phyloP scores from a whole-genome alignment of 2,888 invertebrate genomes.

The Elmis aenea region DNA sequence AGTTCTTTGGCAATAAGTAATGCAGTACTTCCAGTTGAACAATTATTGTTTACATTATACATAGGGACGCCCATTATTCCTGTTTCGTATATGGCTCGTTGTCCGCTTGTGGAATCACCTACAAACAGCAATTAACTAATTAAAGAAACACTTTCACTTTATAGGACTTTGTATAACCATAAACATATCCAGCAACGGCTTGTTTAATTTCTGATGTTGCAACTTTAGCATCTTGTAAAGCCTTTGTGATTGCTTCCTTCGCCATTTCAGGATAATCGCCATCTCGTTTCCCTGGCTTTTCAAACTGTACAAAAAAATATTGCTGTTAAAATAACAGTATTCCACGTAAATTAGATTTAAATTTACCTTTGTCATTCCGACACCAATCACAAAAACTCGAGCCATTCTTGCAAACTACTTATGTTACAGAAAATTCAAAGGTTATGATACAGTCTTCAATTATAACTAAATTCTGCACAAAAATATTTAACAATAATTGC shows the following conservation, averaged over 20 bases:
- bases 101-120: slow-evolving; percentile 93
- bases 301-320: slow-evolving; percentile 58
- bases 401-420: slow-evolving; percentile 39
- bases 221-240: slow-evolving; percentile 77
- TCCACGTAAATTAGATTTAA: background rate
- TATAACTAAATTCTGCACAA: no score
- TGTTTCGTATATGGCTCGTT: slow-evolving; percentile 88
- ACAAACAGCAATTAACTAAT: slow-evolving; percentile 14
- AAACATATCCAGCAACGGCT: slow-evolving; percentile 90
- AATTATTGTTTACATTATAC: slow-evolving; percentile 98
- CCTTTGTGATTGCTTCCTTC: slow-evolving; percentile 85
- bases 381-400: slow-evolving; percentile 84
- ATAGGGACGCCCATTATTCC: slow-evolving; percentile 97
- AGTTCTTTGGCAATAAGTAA: slow-evolving; percentile 86
- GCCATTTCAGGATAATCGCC: slow-evolving; percentile 95
- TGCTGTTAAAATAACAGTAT: slow-evolving; percentile 6
- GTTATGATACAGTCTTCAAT: no score
- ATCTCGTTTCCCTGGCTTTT: slow-evolving; percentile 79
- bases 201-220: slow-evolving; percentile 75
- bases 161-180: slow-evolving; percentile 50
- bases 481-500: no score
- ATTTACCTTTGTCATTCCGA: slow-evolving; percentile 91
- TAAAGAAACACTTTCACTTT: slow-evolving; percentile 4
- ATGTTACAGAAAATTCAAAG: no score
- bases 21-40: slow-evolving; percentile 94